phyloP scores from a whole-genome alignment of 2,888 invertebrate species.

The Eupelmus urozonus region DNA sequence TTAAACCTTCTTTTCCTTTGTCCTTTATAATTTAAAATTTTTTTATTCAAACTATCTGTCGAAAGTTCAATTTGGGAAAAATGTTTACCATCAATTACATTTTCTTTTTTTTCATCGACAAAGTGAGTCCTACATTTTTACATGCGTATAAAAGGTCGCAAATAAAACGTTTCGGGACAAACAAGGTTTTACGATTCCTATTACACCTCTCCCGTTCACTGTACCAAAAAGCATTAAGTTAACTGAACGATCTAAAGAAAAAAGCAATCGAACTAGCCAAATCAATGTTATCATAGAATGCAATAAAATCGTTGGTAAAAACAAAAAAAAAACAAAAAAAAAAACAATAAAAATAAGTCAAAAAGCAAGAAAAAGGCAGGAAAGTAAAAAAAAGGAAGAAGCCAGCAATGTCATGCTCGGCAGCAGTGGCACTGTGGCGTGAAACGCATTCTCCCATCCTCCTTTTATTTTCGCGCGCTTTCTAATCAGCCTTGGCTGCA shows the following conservation, averaged over 20 bases:
- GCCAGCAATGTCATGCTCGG: conserved; percentile 28
- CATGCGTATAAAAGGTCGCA: not conserved
- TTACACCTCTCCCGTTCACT: not conserved
- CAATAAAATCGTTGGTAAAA: not conserved
- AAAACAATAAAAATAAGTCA: not conserved
- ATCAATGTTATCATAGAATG: no score
- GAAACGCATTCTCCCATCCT: conserved; percentile 8
- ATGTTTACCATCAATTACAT: not conserved
- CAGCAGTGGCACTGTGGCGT: conserved; percentile 2
- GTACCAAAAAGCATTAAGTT: no score
- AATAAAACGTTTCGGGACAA: not conserved
- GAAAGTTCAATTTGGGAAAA: not conserved
- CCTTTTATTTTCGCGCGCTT: conserved; percentile 28
- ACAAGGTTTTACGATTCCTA: conserved; percentile 17
- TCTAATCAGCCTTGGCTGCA: conserved; percentile 17
- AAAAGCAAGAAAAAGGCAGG: not conserved
- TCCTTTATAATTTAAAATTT: no score
- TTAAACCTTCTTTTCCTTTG: no score
- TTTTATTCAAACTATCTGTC: not conserved
- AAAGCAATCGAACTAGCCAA: no score
- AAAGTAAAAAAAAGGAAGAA: not conserved
- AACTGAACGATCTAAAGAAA: no score
- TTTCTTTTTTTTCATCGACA: not conserved
- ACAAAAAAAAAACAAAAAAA: not conserved
- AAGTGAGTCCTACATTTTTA: not conserved